Percentiles rank a stretch among this genome's conserved stretches.
Evolutionary conservation across 2,113 vertebrate genomes (phyloP).

Genomic region (Poeciliopsis prolifica): DNA sequence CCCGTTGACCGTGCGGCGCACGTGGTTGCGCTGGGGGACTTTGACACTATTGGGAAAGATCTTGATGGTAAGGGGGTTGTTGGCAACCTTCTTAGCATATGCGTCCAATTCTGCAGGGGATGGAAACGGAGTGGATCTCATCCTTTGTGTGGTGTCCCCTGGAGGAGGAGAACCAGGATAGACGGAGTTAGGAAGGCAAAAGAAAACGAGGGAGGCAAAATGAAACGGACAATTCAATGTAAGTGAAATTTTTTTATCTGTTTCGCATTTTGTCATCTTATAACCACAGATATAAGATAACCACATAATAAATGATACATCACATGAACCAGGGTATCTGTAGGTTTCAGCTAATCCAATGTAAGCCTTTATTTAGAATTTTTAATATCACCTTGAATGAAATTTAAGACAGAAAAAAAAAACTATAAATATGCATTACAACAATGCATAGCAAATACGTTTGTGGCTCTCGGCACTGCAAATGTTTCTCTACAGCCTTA

Average conservation of each 20-base stretch:
- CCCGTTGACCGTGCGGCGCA: conserved; percentile 97
- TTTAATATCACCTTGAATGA: no score
- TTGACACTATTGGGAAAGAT: conserved; percentile 99
- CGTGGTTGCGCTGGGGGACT: conserved; percentile 98
- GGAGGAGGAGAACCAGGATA: conserved; percentile 63
- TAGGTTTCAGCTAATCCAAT: no score
- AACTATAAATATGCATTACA: no score
- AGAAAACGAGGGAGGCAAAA: conserved; percentile 11
- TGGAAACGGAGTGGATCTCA: conserved; percentile 99
- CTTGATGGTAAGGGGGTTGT: conserved; percentile 98
- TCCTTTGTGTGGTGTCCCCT: conserved; percentile 99
- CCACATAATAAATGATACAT: neutral
- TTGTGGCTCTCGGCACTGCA: no score
- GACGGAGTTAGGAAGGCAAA: conserved; percentile 10
- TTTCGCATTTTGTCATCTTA: no score
- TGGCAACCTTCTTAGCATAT: conserved; percentile 99
- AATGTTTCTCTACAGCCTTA: no score
- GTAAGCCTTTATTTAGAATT: no score
- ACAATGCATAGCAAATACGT: no score
- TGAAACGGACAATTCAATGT: conserved; percentile 38
- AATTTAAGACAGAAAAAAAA: no score
- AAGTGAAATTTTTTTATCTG: conserved; percentile 15
- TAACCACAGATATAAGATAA: no score
- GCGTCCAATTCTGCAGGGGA: conserved; percentile 99
- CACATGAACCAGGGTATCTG: neutral